A percentile compares a stretch with the other conserved stretches of the same genome.
phyloP scores from a whole-genome alignment of 2,888 invertebrate species.

The Erpobdella octoculata region DNA sequence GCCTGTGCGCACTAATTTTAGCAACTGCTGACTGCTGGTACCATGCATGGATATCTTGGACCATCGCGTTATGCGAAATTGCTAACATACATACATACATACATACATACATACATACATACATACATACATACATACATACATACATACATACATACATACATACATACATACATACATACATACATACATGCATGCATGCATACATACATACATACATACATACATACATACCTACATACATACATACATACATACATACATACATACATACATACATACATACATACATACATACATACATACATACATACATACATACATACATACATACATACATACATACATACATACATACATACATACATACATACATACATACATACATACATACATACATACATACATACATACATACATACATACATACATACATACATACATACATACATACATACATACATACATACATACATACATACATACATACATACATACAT shows the following conservation, averaged over 20 bases:
- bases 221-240: constrained; percentile 16
- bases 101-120: background rate
- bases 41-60: too few relatives aligned
- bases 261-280: constrained; percentile 29
- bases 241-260: constrained; percentile 28
- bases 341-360: constrained; percentile 18
- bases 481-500: too few relatives aligned
- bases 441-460: too few relatives aligned
- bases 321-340: constrained; percentile 24
- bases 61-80: too few relatives aligned
- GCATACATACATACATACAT: constrained; percentile 15
- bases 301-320: constrained; percentile 29
- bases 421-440: background rate
- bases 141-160: constrained; percentile 1
- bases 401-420: background rate
- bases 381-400: too few relatives aligned
- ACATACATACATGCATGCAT: too few relatives aligned
- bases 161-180: too few relatives aligned
- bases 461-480: too few relatives aligned
- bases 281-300: constrained; percentile 28
- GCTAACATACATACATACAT: background rate
- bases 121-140: constrained; percentile 1
- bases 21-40: too few relatives aligned
- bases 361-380: background rate
- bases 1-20: too few relatives aligned